Conservation (phyloP, 2,888 invertebrate species). For the Clunio marinus region DNA sequence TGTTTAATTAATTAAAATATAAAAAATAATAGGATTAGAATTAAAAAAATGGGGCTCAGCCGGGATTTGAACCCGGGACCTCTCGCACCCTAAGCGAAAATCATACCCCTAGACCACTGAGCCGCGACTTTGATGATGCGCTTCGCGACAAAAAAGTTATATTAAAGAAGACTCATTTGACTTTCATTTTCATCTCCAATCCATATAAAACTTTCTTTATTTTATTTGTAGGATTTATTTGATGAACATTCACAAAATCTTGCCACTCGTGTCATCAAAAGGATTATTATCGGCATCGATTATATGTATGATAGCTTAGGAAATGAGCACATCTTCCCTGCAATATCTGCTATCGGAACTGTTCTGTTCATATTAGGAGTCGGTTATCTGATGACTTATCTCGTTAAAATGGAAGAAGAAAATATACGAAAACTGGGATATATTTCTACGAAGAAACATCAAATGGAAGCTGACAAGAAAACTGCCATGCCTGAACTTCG, state of each 20-base stretch:
- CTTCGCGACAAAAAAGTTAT: not conserved
- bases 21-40: no score
- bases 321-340: constrained; percentile 73
- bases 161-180: not conserved
- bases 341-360: constrained; percentile 71
- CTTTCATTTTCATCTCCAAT: not conserved
- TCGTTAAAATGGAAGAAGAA: constrained; percentile 57
- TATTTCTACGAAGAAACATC: constrained; percentile 40
- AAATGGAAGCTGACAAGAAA: constrained; percentile 44
- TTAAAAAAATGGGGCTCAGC: constrained; percentile 53
- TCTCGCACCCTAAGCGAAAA: constrained; percentile 61
- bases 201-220: not conserved
- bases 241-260: constrained; percentile 75
- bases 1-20: no score
- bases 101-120: constrained; percentile 60
- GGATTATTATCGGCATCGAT: constrained; percentile 64
- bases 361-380: constrained; percentile 70
- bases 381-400: constrained; percentile 81
- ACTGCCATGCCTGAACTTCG: constrained; percentile 60
- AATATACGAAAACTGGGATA: constrained; percentile 45
- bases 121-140: constrained; percentile 43
- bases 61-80: constrained; percentile 62
- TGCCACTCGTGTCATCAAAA: constrained; percentile 63
- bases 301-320: constrained; percentile 68
- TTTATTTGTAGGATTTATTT: constrained; percentile 59